A percentile compares a stretch with the other conserved stretches of the same genome.
These are phyloP conservation scores for Mantis religiosa DNA, from an alignment of 2,888 invertebrate genomes.

Conservation along the genomic window DNA sequence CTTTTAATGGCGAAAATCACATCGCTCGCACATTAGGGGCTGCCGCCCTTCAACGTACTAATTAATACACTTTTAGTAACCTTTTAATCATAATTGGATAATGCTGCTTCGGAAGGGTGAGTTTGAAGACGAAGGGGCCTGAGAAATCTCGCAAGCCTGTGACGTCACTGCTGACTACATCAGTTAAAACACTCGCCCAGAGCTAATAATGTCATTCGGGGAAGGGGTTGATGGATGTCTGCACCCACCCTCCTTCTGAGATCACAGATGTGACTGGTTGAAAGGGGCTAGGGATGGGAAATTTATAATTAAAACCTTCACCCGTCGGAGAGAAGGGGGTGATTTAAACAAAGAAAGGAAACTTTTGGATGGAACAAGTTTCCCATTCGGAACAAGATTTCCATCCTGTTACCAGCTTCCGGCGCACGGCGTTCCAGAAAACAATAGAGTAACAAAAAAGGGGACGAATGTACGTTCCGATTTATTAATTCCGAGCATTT, in stretches of 20 bases:
- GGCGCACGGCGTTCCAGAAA: background rate
- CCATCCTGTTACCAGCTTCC: background rate
- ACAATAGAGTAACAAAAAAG: background rate
- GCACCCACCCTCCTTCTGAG: background rate
- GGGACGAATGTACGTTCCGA: background rate
- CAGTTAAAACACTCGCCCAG: constrained; percentile 21
- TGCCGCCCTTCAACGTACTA: constrained; percentile 35
- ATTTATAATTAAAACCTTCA: constrained; percentile 12
- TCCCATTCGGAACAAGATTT: background rate
- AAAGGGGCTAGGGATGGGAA: background rate
- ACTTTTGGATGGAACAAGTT: background rate
- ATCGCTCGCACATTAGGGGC: constrained; percentile 28
- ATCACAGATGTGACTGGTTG: background rate
- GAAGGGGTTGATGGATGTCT: constrained; percentile 14
- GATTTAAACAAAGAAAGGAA: background rate
- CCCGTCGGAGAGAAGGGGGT: background rate
- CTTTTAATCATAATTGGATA: constrained; percentile 51
- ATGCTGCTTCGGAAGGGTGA: constrained; percentile 31
- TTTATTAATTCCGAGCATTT: background rate
- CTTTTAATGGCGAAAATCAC: constrained; percentile 31
- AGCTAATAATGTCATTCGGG: constrained; percentile 19
- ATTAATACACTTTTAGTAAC: constrained; percentile 50
- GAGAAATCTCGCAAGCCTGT: constrained; percentile 8
- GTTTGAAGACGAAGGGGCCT: background rate
- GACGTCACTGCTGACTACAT: constrained; percentile 17